Conservation (phyloP, 2,113 vertebrate genomes). For the Hippoglossus stenolepis region DNA sequence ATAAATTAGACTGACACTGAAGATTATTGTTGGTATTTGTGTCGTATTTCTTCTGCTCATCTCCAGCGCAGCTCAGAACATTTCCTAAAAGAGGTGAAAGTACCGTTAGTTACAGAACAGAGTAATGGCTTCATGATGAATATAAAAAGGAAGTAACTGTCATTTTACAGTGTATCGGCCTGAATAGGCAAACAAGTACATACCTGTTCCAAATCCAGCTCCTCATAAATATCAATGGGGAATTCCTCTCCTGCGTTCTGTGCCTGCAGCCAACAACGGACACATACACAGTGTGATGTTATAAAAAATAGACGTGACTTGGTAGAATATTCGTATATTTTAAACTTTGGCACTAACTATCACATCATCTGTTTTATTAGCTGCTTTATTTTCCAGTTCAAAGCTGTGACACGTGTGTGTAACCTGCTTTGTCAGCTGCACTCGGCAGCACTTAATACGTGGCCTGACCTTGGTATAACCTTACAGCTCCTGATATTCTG, state of each 20-base stretch:
- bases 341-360: too few relatives aligned
- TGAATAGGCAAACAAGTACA: not conserved
- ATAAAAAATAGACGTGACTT: not conserved
- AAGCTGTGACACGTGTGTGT: not conserved
- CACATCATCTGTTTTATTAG: not conserved
- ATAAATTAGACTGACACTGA: conserved; percentile 8
- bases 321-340: too few relatives aligned
- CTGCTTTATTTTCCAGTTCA: not conserved
- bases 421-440: not conserved
- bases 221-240: conserved; percentile 53
- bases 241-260: conserved; percentile 42
- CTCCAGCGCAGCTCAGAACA: conserved; percentile 55
- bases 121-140: not conserved
- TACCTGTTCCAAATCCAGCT: conserved; percentile 75
- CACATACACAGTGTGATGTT: not conserved
- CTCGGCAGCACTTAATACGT: not conserved
- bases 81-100: conserved; percentile 54
- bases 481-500: conserved; percentile 35
- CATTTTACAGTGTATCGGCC: conserved; percentile 2
- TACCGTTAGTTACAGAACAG: not conserved
- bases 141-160: not conserved
- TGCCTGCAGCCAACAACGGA: conserved; percentile 50
- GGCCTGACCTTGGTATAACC: conserved; percentile 41
- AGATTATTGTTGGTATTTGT: not conserved
- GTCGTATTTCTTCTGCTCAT: conserved; percentile 8